These are phyloP conservation scores for Eledona agricola DNA, from an alignment of 2,888 invertebrate genomes.

Conservation along the genomic window DNA sequence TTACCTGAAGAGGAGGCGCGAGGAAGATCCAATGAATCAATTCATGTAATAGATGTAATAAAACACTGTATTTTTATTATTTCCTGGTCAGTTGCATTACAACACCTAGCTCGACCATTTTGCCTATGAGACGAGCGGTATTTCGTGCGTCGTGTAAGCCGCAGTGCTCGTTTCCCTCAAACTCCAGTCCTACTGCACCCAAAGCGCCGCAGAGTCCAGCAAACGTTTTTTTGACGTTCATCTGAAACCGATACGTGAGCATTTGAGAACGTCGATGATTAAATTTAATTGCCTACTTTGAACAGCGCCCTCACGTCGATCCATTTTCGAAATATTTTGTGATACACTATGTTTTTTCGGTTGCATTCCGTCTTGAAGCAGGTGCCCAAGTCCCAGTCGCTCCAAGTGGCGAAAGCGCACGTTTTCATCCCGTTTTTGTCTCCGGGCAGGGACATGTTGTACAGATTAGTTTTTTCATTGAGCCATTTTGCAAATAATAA, in stretches of 20 bases:
- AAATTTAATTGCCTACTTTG: slow-evolving; percentile 49
- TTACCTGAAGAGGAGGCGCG: slow-evolving; percentile 82
- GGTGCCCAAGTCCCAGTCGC: slow-evolving; percentile 71
- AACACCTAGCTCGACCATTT: slow-evolving; percentile 61
- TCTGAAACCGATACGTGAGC: slow-evolving; percentile 58
- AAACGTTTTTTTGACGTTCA: slow-evolving; percentile 67
- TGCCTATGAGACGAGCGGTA: slow-evolving; percentile 67
- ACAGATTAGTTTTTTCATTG: slow-evolving; percentile 62
- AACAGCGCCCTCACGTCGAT: slow-evolving; percentile 68
- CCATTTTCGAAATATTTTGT: slow-evolving; percentile 67
- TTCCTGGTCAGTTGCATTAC: slow-evolving; percentile 9
- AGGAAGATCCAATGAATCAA: slow-evolving; percentile 94
- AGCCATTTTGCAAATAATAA: slow-evolving; percentile 68
- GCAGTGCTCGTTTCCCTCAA: slow-evolving; percentile 70
- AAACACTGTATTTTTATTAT: slow-evolving; percentile 2
- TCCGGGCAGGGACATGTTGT: slow-evolving; percentile 58
- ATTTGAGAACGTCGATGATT: no score
- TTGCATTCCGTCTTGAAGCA: slow-evolving; percentile 68
- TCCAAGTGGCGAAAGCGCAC: slow-evolving; percentile 69
- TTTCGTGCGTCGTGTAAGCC: slow-evolving; percentile 71
- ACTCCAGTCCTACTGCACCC: slow-evolving; percentile 66
- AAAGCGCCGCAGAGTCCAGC: slow-evolving; percentile 67
- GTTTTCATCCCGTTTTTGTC: slow-evolving; percentile 52
- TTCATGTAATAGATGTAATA: slow-evolving; percentile 50
- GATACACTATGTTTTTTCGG: slow-evolving; percentile 67